These are phyloP conservation scores for Hystrix cristata DNA, from an alignment of 2,113 vertebrate species.

Conservation along the genomic window DNA sequence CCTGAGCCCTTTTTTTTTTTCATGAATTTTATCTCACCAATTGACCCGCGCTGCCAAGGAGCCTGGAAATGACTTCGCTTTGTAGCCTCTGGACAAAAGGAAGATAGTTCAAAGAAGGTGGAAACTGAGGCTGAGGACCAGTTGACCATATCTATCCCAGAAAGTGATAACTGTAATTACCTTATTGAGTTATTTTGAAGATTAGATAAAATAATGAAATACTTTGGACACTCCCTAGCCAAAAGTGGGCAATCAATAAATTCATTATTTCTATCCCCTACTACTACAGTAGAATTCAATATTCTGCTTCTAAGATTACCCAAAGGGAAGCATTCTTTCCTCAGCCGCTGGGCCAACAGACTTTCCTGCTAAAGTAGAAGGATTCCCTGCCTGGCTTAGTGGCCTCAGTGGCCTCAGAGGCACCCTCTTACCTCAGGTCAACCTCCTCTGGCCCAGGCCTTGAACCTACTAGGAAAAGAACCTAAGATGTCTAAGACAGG, in stretches of 20 bases:
- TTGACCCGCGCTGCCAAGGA: constrained; percentile 3
- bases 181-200: neutral
- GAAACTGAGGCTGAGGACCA: neutral
- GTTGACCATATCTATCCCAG: neutral
- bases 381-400: neutral
- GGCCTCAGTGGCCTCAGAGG: neutral
- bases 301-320: constrained; percentile 15
- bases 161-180: neutral
- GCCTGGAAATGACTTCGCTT: constrained; percentile 29
- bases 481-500: neutral
- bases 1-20: neutral
- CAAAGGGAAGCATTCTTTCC: neutral
- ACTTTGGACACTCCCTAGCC: neutral
- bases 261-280: constrained; percentile 44
- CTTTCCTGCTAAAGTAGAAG: neutral
- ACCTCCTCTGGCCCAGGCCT: neutral
- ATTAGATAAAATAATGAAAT: constrained; percentile 42
- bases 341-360: neutral
- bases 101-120: neutral
- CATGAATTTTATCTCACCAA: neutral
- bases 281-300: neutral
- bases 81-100: neutral
- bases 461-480: neutral
- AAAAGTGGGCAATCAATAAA: neutral
- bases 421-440: neutral